Percentiles rank a stretch among this genome's conserved stretches.
Conservation (phyloP, 2,113 vertebrate species). For the Pavo muticus region DNA sequence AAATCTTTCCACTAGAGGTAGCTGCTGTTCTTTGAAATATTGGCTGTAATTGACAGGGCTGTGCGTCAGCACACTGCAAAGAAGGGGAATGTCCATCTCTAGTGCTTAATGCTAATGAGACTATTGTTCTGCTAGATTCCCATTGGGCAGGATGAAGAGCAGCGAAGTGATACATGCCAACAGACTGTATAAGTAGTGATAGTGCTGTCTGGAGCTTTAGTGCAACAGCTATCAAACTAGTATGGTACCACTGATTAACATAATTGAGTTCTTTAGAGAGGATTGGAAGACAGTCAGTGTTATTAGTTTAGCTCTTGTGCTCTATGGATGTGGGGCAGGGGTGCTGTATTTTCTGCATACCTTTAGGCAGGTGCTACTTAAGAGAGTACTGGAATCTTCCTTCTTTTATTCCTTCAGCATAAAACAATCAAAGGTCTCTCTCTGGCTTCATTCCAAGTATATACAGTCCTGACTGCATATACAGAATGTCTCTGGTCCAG, state of each 20-base stretch:
- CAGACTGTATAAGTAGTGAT: rapidly evolving
- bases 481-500: not conserved
- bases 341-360: not conserved
- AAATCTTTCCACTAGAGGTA: constrained; percentile 25
- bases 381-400: not conserved
- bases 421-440: not conserved
- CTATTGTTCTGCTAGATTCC: not conserved
- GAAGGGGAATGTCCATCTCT: rapidly evolving
- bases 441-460: not conserved
- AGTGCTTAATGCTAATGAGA: not conserved
- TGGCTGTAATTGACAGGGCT: rapidly evolving
- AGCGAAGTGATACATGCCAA: not conserved
- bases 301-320: not conserved
- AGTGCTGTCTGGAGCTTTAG: not conserved
- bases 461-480: not conserved
- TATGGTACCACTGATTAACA: rapidly evolving
- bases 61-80: rapidly evolving
- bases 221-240: not conserved
- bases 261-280: not conserved
- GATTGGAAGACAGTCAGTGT: not conserved
- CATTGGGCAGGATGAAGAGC: not conserved
- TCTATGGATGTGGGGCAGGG: not conserved
- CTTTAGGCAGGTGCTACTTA: not conserved
- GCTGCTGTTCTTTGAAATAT: not conserved
- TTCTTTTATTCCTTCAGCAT: not conserved